Evolutionary conservation across 2,113 vertebrate genomes (phyloP), one percentile per base, ranked within the genome.

Genomic region (Elephas maximus): DNA sequence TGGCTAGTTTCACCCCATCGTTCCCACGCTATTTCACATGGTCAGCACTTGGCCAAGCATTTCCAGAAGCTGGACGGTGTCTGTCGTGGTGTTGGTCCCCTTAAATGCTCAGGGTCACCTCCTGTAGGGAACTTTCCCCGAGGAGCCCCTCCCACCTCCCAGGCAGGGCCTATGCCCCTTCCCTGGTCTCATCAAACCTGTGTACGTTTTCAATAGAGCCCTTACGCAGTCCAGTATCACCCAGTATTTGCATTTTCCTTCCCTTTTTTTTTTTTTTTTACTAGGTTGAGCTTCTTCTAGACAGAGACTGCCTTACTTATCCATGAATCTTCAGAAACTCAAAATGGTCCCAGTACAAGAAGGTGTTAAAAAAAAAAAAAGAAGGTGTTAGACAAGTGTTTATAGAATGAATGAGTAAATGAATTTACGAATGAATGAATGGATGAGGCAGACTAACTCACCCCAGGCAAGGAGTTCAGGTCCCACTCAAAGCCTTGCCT

Each of bases 381-480:
- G 79, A 90, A 87, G 53, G 37, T 26, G 37, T 93, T 57, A 81
- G 44, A 91, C 33, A 85, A 95, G 84, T 51, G 17, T 23, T 84
- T 85, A 77, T 0, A 60, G 69, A 94, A 67, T 65, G 74, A 78
- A 53, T 73, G 82, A 77, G 33, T 86, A n/a, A 74, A 74, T 33
- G 77, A 86, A 53, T n/a, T 14, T 9, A 74, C 28, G 76, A 78
- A 78, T 48, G 33, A 83, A 65, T 45, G 57, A 94, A 71, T 53
- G 71, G 73, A 74, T 30, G 18, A 84, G 1, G 9, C 6, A 65
- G 33, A 62, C 84, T 81, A 73, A 48, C 74, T 94, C 51, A 88
- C 53, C 44, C 45, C 41, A 44, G 30, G 24, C 28, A 85, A 78
- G 65, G 60, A 87, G 81, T 97, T 96, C 62, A 91, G 95, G 62